phyloP scores from a whole-genome alignment of 2,797 vertebrate genomes.

The Neostethus bicornis region DNA sequence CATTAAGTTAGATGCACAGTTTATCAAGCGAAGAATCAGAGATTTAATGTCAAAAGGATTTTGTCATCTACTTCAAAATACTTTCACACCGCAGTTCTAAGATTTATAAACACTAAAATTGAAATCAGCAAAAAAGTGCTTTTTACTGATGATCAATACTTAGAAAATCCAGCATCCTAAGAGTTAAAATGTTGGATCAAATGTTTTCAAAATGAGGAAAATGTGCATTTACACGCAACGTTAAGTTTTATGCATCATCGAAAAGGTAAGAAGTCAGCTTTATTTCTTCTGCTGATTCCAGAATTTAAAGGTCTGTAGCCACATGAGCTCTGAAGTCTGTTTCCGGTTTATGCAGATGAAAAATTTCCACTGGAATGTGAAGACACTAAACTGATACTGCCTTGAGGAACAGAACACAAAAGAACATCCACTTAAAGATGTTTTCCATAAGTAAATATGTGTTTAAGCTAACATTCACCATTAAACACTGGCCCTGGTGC shows the following conservation, averaged over 20 bases:
- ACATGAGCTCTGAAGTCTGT: constrained; percentile 40
- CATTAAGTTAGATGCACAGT: too few relatives aligned
- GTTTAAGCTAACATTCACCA: constrained; percentile 23
- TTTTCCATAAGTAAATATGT: constrained; percentile 8
- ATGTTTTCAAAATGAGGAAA: too few relatives aligned
- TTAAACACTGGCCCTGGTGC: background rate
- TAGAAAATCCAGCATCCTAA: too few relatives aligned
- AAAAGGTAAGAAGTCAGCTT: constrained; percentile 9
- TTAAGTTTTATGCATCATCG: background rate
- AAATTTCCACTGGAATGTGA: constrained; percentile 65
- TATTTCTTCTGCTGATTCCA: constrained; percentile 29
- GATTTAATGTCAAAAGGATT: too few relatives aligned
- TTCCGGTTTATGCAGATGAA: constrained; percentile 54
- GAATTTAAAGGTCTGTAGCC: constrained; percentile 44
- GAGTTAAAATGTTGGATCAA: too few relatives aligned
- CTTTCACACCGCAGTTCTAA: too few relatives aligned
- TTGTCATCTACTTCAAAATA: too few relatives aligned
- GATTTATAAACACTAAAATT: too few relatives aligned
- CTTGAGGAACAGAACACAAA: constrained; percentile 38
- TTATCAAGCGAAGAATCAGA: too few relatives aligned
- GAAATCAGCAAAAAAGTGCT: too few relatives aligned
- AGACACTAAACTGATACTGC: constrained; percentile 58
- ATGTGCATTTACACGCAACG: too few relatives aligned
- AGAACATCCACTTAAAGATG: constrained; percentile 1
- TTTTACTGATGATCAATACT: too few relatives aligned